phyloP scores from a whole-genome alignment of 2,888 invertebrate species.

The Gryllus longicercus region DNA sequence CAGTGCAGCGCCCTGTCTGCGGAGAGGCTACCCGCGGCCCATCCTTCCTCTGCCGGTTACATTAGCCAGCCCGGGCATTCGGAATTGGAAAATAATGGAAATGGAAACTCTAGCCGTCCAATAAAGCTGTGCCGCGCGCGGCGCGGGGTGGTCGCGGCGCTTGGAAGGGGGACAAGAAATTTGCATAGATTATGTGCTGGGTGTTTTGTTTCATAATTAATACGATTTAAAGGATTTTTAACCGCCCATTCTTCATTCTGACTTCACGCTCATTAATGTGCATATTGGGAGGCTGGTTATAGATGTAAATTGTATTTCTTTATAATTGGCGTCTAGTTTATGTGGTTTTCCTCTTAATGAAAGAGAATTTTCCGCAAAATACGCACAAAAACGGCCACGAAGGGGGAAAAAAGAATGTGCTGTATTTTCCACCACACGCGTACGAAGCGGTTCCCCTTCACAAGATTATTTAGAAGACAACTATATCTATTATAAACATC shows the following conservation, averaged over 20 bases:
- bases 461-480: no score
- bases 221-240: conserved; percentile 4
- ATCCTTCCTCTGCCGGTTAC: background rate
- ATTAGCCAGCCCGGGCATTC: background rate
- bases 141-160: background rate
- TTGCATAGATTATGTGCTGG: background rate
- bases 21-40: background rate
- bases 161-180: background rate
- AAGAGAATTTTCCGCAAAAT: background rate
- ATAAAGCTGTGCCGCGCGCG: background rate
- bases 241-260: background rate
- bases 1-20: background rate
- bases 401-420: background rate
- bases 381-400: background rate
- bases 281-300: background rate
- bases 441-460: no score
- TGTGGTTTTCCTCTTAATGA: background rate
- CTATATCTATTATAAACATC: no score
- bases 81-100: conserved; percentile 17
- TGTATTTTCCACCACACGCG: no score
- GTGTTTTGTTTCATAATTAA: conserved; percentile 10
- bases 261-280: conserved; percentile 17
- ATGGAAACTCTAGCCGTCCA: conserved; percentile 17
- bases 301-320: conserved; percentile 17
- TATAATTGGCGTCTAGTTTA: background rate